These are phyloP conservation scores for Cyphomyrmex costatus DNA, from an alignment of 1,140 invertebrate species.

Conservation along the genomic window DNA sequence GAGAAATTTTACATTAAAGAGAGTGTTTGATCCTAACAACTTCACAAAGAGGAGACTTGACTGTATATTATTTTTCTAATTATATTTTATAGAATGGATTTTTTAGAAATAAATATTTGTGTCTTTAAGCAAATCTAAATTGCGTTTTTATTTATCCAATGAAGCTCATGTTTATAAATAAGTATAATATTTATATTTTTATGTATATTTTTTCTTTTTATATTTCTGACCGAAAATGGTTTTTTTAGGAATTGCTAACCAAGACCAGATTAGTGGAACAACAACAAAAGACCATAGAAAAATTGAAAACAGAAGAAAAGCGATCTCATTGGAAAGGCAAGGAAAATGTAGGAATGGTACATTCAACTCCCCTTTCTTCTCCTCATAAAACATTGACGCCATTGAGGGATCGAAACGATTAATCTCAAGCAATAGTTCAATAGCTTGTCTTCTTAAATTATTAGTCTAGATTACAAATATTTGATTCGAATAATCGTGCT, in stretches of 20 bases:
- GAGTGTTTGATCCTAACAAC: background rate
- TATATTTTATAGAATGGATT: constrained; percentile 45
- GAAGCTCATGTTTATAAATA: background rate
- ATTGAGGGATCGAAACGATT: constrained; percentile 83
- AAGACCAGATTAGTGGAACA: constrained; percentile 80
- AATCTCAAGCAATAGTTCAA: constrained; percentile 50
- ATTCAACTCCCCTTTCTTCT: constrained; percentile 80
- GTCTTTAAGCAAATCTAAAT: constrained; percentile 36
- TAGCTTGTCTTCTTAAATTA: constrained; percentile 28
- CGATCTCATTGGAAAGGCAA: constrained; percentile 81
- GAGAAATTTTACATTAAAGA: background rate
- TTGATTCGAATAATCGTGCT: background rate
- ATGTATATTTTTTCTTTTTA: constrained; percentile 46
- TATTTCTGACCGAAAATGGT: constrained; percentile 37
- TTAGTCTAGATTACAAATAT: constrained; percentile 3
- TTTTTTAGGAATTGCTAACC: constrained; percentile 82
- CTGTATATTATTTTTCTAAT: constrained; percentile 23
- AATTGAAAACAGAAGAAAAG: constrained; percentile 78
- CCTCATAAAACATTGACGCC: constrained; percentile 82
- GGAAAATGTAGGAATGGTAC: constrained; percentile 79
- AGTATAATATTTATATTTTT: constrained; percentile 49
- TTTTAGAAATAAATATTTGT: constrained; percentile 60
- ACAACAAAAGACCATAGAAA: constrained; percentile 79
- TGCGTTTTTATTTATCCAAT: constrained; percentile 60
- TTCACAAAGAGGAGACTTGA: background rate